Evolutionary conservation across 2,888 invertebrate species (phyloP), one percentile per base, ranked within the genome.

Genomic region (Lasioglossum calceatum): DNA sequence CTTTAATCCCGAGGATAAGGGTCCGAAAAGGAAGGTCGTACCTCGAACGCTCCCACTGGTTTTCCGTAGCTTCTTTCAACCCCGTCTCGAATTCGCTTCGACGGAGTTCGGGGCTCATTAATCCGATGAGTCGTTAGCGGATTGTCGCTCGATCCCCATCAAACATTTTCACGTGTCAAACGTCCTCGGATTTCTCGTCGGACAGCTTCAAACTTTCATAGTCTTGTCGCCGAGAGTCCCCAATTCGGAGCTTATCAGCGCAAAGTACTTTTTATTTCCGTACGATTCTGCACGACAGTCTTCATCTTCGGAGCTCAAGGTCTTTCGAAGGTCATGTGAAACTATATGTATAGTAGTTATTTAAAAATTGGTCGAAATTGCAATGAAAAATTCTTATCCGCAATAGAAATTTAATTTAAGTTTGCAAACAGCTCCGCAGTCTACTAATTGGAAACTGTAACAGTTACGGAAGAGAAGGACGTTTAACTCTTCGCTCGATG

Each of bases 1-100:
- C 82, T 88, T 89, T 91, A 89, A 90, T 86, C 89, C 87, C 32
- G 47, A 4, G 27, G 75, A 71, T 84, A 82, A 64, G 71, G 75
- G 61, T 19, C 42, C 64, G 61, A 86, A 77, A 79, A 44, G 54
- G 71, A 76, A 36, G 61, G n/a, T 82, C 75, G 77, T 77, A 39
- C 39, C 77, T 77, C 77, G 27, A 61, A 54, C 44, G 50, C 32
- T 42, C 27, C n/a, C 16, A 12, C 44, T 32, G 4, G 50, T 50
- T 32, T 36, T 32, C 64, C 42, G 27, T 54, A 67, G 72, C 36
- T 64, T 47, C 77, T 47, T 78, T 77, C 54, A 36, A 44, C 50
- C 72, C 67, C 76, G n/a, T 67, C 36, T 78, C 73, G 82, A 61
- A 86, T 76, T 78, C 78, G 47, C 72, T 72, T 86, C 78, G 81